Base-by-base conservation (phyloP, 2,113 vertebrate species). In the Tor tambroides region DNA sequence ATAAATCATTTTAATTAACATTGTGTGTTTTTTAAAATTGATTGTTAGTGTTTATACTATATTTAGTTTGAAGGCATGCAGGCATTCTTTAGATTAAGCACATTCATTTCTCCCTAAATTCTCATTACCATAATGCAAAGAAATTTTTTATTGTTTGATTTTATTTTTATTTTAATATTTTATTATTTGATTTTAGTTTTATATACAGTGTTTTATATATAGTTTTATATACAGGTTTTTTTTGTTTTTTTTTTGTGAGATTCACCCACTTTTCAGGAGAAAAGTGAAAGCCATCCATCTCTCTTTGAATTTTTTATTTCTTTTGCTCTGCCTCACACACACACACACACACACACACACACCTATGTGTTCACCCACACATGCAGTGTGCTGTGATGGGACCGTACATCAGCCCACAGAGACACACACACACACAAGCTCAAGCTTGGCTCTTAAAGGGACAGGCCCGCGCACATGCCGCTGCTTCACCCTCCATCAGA, bases 401-500 rank as follows among this genome's bases (percentile, higher is more conserved):
- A 80, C 65, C 17, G 43, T 72, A 30, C 35, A 38, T 61, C 85
- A 81, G 78, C 84, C 38, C 88, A 80, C 80, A 84, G 61, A 84
- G 17, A 87, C 72, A 79, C 74, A 79, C 80, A 61, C 61, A 43
- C 86, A 87, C 46, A 49, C 46, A 49, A 38, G 10, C 85, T 74
- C 5, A 2, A 86, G 85, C 30, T 38, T 2, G 23, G 14, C 85
- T 86, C 77, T 86, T 86, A 86, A 86, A 86, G 85, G 69, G 78
- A 54, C 69, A 86, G 79, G 65, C 26, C 30, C 4, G 51, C 17
- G n/a, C 41, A 61, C 15, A 71, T 86, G 85, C 19, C 6, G 21
- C 79, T 79, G 5, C 67, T 75, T 75, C 72, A 26, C 51, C 30
- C 78, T 26, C 67, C 35, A 81, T 82, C 69, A 81, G 51, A 59